These are phyloP conservation scores for Amphipoea lucens DNA, from an alignment of 2,888 invertebrate species.

Conservation along the genomic window DNA sequence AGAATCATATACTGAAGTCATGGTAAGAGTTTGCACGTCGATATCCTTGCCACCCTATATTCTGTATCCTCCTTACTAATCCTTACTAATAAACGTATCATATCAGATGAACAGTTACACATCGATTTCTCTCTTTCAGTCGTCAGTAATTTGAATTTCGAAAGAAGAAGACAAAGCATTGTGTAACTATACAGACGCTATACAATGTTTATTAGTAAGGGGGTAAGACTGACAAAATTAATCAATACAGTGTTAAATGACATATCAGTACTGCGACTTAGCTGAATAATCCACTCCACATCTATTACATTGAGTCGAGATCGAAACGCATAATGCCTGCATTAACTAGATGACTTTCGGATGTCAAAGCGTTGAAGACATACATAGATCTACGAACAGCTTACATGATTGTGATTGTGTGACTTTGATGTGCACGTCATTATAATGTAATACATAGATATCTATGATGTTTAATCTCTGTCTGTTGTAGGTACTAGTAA, in stretches of 20 bases:
- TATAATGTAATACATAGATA: background rate
- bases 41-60: background rate
- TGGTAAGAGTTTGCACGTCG: too few relatives aligned
- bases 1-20: too few relatives aligned
- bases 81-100: too few relatives aligned
- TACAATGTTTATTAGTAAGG: too few relatives aligned
- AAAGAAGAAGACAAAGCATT: too few relatives aligned
- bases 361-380: slow-evolving; percentile 27
- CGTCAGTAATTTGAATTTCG: too few relatives aligned
- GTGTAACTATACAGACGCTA: too few relatives aligned
- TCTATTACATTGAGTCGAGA: slow-evolving; percentile 21
- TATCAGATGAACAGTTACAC: too few relatives aligned
- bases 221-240: background rate
- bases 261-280: background rate
- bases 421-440: slow-evolving; percentile 23
- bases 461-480: background rate
- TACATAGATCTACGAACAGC: background rate
- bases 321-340: slow-evolving; percentile 35
- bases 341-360: slow-evolving; percentile 45
- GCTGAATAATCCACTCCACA: slow-evolving; percentile 19
- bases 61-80: too few relatives aligned
- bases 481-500: too few relatives aligned
- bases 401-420: slow-evolving; percentile 5
- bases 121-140: too few relatives aligned
- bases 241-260: background rate